Evolutionary conservation across 2,888 invertebrate genomes (phyloP).

Genomic region (Noctuana brunneofusca): DNA sequence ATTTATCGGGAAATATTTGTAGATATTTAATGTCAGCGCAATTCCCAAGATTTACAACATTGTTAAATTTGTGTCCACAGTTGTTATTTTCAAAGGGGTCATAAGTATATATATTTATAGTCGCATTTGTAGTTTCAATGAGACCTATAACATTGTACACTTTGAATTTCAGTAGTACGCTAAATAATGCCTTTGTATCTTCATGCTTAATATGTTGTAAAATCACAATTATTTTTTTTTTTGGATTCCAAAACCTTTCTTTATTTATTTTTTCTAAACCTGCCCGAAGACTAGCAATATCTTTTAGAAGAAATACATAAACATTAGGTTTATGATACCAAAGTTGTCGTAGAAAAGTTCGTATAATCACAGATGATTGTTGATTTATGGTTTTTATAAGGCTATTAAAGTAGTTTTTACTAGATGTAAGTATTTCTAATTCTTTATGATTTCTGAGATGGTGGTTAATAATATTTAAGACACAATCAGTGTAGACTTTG

Average conservation of each 20-base stretch:
- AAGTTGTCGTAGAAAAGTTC: not conserved
- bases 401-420: not conserved
- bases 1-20: constrained; percentile 1
- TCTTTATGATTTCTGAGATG: not conserved
- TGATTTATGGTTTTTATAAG: not conserved
- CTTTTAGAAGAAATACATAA: constrained; percentile 8
- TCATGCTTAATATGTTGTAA: not conserved
- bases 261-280: not conserved
- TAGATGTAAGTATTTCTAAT: not conserved
- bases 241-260: constrained; percentile 10
- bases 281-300: not conserved
- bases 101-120: constrained; percentile 8
- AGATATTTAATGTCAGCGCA: not conserved
- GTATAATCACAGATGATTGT: not conserved
- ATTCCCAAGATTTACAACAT: not conserved
- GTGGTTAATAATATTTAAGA: not conserved
- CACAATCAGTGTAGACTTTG: not conserved
- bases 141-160: constrained; percentile 12
- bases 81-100: not conserved
- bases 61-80: constrained; percentile 3
- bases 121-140: not conserved
- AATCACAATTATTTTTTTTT: not conserved
- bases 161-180: not conserved
- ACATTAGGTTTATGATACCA: constrained; percentile 3
- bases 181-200: not conserved